A percentile compares a stretch with the other conserved stretches of the same genome.
phyloP scores from a whole-genome alignment of 2,888 invertebrate genomes.

The Agrochola circellaris region DNA sequence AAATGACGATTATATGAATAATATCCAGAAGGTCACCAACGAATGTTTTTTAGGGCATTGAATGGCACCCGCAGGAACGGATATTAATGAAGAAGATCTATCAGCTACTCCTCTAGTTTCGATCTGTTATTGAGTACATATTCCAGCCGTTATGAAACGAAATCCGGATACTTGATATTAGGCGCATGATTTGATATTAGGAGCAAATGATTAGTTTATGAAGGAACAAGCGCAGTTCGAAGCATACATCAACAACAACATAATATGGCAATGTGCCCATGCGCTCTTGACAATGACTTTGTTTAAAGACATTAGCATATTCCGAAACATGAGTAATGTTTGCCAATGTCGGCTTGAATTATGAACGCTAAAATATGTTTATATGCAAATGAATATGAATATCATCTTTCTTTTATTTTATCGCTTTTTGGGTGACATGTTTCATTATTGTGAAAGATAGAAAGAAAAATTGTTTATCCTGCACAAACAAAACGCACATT shows the following conservation, averaged over 20 bases:
- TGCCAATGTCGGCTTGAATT: slow-evolving; percentile 60
- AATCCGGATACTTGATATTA: slow-evolving; percentile 3
- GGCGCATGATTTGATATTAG: neutral
- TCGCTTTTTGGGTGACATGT: neutral
- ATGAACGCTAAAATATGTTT: slow-evolving; percentile 48
- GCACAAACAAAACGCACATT: no score
- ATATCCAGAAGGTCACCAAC: neutral
- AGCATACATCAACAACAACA: slow-evolving; percentile 46
- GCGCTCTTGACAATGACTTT: slow-evolving; percentile 69
- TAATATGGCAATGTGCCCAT: slow-evolving; percentile 64
- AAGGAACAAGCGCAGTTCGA: slow-evolving; percentile 41
- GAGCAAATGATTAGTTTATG: slow-evolving; percentile 18
- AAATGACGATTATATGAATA: neutral
- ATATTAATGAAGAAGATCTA: neutral
- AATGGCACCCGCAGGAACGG: neutral
- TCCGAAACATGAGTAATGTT: slow-evolving; percentile 64
- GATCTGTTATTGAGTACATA: slow-evolving; percentile 4
- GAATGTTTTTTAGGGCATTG: neutral
- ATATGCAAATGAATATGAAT: slow-evolving; percentile 44
- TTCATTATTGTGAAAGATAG: no score
- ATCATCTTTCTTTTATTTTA: slow-evolving; percentile 23
- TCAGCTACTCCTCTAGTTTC: neutral
- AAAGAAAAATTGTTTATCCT: no score
- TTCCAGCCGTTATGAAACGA: neutral
- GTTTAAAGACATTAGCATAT: slow-evolving; percentile 66